Base-by-base conservation (phyloP, 1,140 invertebrate species). In the Mercenaria mercenaria region DNA sequence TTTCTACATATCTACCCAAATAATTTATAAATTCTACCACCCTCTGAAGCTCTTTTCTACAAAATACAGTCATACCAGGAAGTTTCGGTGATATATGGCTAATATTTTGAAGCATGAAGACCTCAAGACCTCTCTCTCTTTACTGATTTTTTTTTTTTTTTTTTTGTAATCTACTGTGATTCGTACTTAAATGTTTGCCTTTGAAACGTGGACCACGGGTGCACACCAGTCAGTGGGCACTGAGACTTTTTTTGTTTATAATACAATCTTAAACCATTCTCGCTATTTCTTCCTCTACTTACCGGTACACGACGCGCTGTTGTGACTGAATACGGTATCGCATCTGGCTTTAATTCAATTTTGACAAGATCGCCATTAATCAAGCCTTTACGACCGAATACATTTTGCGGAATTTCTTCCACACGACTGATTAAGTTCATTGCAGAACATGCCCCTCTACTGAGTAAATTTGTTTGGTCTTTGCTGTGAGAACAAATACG, bases 11-110 rank as follows among this genome's bases (percentile, higher is more conserved):
- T 80, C 91, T 81, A 50, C 89, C 61, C 23, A 94, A 32, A 88
- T 92, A 93, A 20, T 92, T 92, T 0, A 91, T 76, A 76, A 93
- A 89, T 15, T 92, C 93, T 6, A 93, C 34, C 3, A 95, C 77
- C 23, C n/a, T n/a, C n/a, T 90, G 41, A 79, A 91, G 79, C 6
- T 92, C 83, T 39, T 56, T 91, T 77, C 56, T 61, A 29, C 88
- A 23, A n/a, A 59, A 59, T 82, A 18, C 47, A 41, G 43, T 80
- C 10, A 85, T 83, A 23, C 79, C 80, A 20, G 18, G 18, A n/a
- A 92, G 32, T 0, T 92, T 69, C 92, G 90, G 67, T 91, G 90
- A 20, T 8, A 91, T 23, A 47, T 91, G 87, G 29, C 92, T 90
- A 32, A 91, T 56, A 32, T 47, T 43, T n/a, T 88, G 90, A 0